phyloP scores from a whole-genome alignment of 2,113 vertebrate species.

The Callionymus lyra region DNA sequence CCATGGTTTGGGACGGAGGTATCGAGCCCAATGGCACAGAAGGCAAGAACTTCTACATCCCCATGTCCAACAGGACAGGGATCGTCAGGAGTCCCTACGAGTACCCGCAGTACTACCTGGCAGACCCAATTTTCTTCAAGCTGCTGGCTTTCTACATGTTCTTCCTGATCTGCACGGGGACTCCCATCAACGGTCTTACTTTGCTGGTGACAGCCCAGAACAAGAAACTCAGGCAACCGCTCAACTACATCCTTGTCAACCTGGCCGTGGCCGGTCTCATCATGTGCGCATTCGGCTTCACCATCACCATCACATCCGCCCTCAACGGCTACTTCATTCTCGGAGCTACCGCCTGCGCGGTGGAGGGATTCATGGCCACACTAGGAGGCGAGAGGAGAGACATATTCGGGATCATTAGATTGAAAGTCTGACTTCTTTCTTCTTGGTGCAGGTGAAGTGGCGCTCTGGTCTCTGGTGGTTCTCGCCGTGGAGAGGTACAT shows the following conservation, averaged over 20 bases:
- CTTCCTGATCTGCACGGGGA: slow-evolving; percentile 64
- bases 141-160: slow-evolving; percentile 65
- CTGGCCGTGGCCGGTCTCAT: slow-evolving; percentile 66
- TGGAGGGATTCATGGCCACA: slow-evolving; percentile 70
- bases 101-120: slow-evolving; percentile 73
- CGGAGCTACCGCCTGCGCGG: slow-evolving; percentile 41
- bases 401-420: background rate
- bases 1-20: slow-evolving; percentile 6
- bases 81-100: slow-evolving; percentile 71
- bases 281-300: slow-evolving; percentile 70
- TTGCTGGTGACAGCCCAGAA: slow-evolving; percentile 71
- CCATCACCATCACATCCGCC: slow-evolving; percentile 55
- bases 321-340: slow-evolving; percentile 62
- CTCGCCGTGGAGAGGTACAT: slow-evolving; percentile 74
- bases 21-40: slow-evolving; percentile 65
- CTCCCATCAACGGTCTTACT: slow-evolving; percentile 73
- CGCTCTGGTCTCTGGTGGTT: slow-evolving; percentile 74
- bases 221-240: slow-evolving; percentile 75
- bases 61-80: slow-evolving; percentile 75
- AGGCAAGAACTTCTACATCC: slow-evolving; percentile 74
- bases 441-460: slow-evolving; percentile 51
- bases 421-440: background rate
- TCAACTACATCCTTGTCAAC: slow-evolving; percentile 73
- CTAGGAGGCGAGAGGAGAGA: slow-evolving; percentile 59
- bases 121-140: slow-evolving; percentile 55